A percentile compares a stretch with the other conserved stretches of the same genome.
Conservation (phyloP, 2,888 invertebrate genomes). For the Onchidella celtica region DNA sequence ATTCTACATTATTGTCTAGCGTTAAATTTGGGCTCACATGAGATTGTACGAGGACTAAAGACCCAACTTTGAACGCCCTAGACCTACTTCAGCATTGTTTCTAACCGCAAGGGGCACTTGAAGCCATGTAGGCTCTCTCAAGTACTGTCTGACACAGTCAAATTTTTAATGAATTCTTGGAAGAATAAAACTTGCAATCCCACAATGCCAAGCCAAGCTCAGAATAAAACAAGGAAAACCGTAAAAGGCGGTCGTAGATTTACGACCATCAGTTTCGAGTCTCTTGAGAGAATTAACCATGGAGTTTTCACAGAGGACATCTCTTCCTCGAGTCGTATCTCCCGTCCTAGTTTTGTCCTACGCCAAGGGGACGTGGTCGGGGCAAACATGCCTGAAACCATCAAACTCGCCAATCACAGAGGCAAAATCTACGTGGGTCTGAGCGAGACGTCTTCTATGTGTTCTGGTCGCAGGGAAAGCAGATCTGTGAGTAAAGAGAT, state of each 20-base stretch:
- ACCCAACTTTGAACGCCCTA: no score
- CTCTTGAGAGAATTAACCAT: not conserved
- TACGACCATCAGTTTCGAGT: slow-evolving; percentile 8
- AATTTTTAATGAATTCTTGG: no score
- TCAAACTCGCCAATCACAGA: slow-evolving; percentile 10
- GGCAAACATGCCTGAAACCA: slow-evolving; percentile 25
- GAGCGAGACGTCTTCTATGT: not conserved
- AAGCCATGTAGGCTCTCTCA: no score
- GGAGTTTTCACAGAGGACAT: slow-evolving; percentile 18
- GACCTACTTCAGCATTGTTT: no score
- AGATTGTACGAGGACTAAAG: no score
- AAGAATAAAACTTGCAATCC: no score
- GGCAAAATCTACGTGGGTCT: slow-evolving; percentile 22
- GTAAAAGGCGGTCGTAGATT: not conserved
- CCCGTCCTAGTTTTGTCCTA: not conserved
- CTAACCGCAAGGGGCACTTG: no score
- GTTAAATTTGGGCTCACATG: no score
- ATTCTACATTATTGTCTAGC: no score
- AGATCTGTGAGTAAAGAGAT: not conserved
- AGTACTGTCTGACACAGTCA: no score
- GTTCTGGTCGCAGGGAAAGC: not conserved
- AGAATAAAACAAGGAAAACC: not conserved
- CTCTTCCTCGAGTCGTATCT: slow-evolving; percentile 4
- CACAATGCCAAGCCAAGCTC: not conserved
- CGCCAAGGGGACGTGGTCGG: slow-evolving; percentile 10